These are phyloP conservation scores for Sarcophaga carnaria DNA, from an alignment of 2,888 invertebrate species.

Conservation along the genomic window DNA sequence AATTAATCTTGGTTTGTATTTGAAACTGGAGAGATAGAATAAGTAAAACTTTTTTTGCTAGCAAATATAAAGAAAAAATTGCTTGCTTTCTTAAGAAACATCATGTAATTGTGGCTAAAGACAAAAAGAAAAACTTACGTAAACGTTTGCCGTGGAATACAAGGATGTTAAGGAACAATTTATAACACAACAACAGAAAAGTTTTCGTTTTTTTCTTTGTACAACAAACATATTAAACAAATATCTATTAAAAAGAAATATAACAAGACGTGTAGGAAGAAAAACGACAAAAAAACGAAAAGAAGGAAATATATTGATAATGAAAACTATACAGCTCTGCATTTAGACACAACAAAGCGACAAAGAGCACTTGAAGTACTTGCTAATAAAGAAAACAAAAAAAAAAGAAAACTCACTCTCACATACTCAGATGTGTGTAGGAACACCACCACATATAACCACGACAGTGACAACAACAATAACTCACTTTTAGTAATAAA, in stretches of 20 bases:
- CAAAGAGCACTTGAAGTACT: slow-evolving; percentile 18
- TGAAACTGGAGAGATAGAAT: neutral
- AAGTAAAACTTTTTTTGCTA: neutral
- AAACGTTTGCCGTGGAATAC: slow-evolving; percentile 1
- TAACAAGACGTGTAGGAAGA: slow-evolving; percentile 10
- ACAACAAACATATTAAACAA: slow-evolving; percentile 62
- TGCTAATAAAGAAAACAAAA: neutral
- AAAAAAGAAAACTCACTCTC: neutral
- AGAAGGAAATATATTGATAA: neutral
- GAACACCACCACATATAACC: slow-evolving; percentile 65
- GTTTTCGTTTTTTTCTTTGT: slow-evolving; percentile 46
- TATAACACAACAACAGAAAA: slow-evolving; percentile 56
- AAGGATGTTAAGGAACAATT: slow-evolving; percentile 35
- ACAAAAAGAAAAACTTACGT: slow-evolving; percentile 36
- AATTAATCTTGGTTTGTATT: slow-evolving; percentile 68
- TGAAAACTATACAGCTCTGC: neutral
- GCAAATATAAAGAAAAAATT: slow-evolving; percentile 58
- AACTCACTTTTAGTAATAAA: slow-evolving; percentile 60
- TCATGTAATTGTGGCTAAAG: slow-evolving; percentile 71
- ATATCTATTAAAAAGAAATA: slow-evolving; percentile 67
- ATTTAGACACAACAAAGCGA: neutral
- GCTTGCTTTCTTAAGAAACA: slow-evolving; percentile 54
- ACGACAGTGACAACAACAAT: slow-evolving; percentile 69
- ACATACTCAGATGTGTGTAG: neutral
- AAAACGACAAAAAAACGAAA: neutral